These are phyloP conservation scores for Rhagoletis zephyria DNA, from an alignment of 1,140 invertebrate species.

Conservation along the genomic window DNA sequence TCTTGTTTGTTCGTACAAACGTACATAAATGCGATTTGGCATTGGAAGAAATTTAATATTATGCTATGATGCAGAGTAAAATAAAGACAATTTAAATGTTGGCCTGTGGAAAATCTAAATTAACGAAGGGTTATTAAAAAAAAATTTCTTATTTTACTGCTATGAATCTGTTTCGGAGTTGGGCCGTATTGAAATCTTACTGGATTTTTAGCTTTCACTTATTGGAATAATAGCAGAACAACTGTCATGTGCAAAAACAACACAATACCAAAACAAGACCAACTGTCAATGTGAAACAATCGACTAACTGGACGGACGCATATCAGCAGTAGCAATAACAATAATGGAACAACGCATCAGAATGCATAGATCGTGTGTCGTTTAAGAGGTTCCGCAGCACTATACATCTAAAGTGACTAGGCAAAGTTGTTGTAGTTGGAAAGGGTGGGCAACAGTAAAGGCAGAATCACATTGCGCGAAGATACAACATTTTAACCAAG, in stretches of 20 bases:
- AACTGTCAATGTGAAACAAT: conserved; percentile 30
- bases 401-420: background rate
- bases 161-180: background rate
- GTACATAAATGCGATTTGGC: background rate
- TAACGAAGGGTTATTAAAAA: background rate
- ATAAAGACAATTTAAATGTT: no score
- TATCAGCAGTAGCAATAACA: conserved; percentile 1
- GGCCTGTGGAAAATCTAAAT: background rate
- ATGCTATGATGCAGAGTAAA: background rate
- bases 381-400: background rate
- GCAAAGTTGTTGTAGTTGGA: conserved; percentile 22
- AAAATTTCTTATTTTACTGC: background rate
- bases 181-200: background rate
- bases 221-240: conserved; percentile 23
- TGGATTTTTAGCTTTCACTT: conserved; percentile 7
- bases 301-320: background rate
- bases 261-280: background rate
- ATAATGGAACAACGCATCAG: conserved; percentile 15
- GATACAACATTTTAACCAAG: background rate
- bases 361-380: conserved; percentile 6
- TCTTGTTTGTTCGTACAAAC: background rate
- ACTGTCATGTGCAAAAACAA: conserved; percentile 35
- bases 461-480: background rate
- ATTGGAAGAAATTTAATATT: background rate
- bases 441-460: background rate